Conservation (phyloP, 2,113 vertebrate genomes). For the Coturnix japonica region DNA sequence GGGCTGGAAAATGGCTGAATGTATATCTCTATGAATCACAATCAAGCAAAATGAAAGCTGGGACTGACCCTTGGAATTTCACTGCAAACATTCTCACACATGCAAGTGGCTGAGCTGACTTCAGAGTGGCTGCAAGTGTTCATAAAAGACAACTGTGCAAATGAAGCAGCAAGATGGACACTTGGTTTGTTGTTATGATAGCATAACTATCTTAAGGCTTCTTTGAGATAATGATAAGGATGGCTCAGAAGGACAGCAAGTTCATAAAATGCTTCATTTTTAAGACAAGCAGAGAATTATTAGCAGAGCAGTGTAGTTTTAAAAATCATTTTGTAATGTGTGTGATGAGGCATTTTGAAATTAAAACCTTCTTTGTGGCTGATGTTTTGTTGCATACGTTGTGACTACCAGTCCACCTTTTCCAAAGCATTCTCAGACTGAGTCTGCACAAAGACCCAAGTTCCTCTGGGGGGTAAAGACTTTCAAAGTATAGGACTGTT, state of each 20-base stretch:
- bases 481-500: not conserved
- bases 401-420: not conserved
- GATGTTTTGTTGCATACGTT: not conserved
- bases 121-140: not conserved
- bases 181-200: not conserved
- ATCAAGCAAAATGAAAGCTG: constrained; percentile 20
- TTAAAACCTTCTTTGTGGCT: constrained; percentile 18
- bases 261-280: constrained; percentile 45
- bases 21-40: not conserved
- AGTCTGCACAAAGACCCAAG: not conserved
- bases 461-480: not conserved
- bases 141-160: not conserved
- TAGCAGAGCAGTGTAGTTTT: constrained; percentile 51
- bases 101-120: not conserved
- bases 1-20: not conserved
- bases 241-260: not conserved
- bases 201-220: not conserved
- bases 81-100: not conserved
- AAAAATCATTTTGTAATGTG: not conserved
- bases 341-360: constrained; percentile 41
- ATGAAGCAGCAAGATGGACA: constrained; percentile 15
- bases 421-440: not conserved
- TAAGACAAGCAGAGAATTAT: constrained; percentile 15
- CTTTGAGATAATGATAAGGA: not conserved
- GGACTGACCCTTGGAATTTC: not conserved